Percentiles rank a stretch among this genome's conserved stretches.
phyloP scores from a whole-genome alignment of 2,797 vertebrate genomes.

The Iguana delicatissima region DNA sequence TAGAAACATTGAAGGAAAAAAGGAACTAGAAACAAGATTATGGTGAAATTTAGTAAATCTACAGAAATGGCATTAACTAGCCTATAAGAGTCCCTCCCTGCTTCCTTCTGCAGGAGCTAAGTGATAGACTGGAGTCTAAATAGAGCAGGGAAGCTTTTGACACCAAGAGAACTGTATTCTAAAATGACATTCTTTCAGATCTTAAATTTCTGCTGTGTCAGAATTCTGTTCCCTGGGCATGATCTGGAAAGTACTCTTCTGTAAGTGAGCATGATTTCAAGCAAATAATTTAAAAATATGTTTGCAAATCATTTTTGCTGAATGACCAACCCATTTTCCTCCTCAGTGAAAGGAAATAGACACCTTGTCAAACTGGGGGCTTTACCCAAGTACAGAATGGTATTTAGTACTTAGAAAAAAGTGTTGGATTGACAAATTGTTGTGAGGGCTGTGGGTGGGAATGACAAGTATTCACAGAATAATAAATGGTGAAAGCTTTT shows the following conservation, averaged over 20 bases:
- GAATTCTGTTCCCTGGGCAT: neutral
- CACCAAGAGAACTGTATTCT: neutral
- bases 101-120: neutral
- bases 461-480: neutral
- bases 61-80: neutral
- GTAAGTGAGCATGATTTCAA: neutral
- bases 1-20: neutral
- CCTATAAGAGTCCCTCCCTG: no score
- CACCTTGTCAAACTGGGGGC: neutral
- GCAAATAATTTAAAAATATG: neutral
- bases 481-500: neutral
- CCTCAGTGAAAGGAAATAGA: conserved; percentile 4
- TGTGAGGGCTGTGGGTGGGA: neutral
- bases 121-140: neutral
- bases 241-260: neutral
- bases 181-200: no score
- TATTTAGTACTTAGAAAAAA: conserved; percentile 3
- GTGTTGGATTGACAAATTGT: neutral
- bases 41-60: neutral
- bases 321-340: neutral
- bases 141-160: neutral
- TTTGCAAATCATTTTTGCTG: neutral
- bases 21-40: neutral
- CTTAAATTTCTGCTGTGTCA: neutral
- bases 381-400: conserved; percentile 7